These are phyloP conservation scores for Drosophila sproati DNA, from an alignment of 1,140 invertebrate genomes.

Conservation along the genomic window DNA sequence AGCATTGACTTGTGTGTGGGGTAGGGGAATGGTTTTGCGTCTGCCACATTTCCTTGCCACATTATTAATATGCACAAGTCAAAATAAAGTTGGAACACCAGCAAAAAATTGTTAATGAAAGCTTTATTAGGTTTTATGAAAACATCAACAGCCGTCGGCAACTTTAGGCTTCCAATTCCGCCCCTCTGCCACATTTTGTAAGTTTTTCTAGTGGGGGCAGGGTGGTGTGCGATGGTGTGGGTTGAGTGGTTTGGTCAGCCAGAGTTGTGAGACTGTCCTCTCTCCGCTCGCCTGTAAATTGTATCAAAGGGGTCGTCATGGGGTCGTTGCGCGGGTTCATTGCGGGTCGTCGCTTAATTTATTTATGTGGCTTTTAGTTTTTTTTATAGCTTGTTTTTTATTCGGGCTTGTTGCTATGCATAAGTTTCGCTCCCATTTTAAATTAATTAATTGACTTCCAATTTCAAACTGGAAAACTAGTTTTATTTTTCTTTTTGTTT, in stretches of 20 bases:
- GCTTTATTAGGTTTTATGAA: constrained; percentile 70
- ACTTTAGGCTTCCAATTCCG: background rate
- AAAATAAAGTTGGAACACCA: constrained; percentile 52
- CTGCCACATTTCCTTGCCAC: constrained; percentile 48
- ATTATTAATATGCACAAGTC: constrained; percentile 61
- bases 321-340: constrained; percentile 45
- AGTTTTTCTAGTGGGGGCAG: constrained; percentile 10
- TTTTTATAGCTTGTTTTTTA: constrained; percentile 35
- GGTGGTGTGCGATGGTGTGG: constrained; percentile 1
- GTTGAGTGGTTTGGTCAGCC: constrained; percentile 20
- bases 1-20: constrained; percentile 3
- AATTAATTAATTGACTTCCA: constrained; percentile 75
- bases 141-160: constrained; percentile 57
- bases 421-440: constrained; percentile 57
- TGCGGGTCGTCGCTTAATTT: constrained; percentile 63
- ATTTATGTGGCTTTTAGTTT: constrained; percentile 75
- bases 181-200: background rate
- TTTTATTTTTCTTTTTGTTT: constrained; percentile 17
- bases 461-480: constrained; percentile 37
- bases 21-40: constrained; percentile 3
- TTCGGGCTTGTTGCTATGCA: constrained; percentile 24
- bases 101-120: constrained; percentile 59
- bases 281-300: constrained; percentile 50
- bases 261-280: constrained; percentile 32
- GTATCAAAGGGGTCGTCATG: constrained; percentile 52